Evolutionary conservation across 1,140 invertebrate genomes (phyloP).

Genomic region (Temnothorax curvispinosus): DNA sequence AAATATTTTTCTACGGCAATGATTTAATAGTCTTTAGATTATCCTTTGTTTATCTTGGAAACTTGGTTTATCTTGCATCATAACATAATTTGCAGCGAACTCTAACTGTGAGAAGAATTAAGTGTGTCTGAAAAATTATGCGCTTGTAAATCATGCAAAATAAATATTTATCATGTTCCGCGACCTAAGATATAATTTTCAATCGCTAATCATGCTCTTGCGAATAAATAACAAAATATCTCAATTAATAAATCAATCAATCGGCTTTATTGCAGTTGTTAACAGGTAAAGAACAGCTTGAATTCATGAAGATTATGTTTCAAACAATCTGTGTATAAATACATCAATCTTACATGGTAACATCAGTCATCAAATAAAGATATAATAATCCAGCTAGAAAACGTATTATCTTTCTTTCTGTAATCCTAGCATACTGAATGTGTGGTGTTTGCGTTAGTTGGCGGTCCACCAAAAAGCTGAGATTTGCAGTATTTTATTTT

Average conservation of each 20-base stretch:
- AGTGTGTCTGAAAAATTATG: too few species aligned
- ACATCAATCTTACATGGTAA: not conserved
- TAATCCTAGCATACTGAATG: slow-evolving; percentile 36
- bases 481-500: slow-evolving; percentile 66
- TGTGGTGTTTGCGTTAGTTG: slow-evolving; percentile 37
- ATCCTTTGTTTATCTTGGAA: too few species aligned
- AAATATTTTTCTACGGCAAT: not conserved
- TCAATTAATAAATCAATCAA: not conserved
- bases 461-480: slow-evolving; percentile 43
- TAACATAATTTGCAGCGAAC: too few species aligned
- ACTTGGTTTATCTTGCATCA: too few species aligned
- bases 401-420: not conserved
- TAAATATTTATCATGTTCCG: too few species aligned
- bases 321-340: not conserved
- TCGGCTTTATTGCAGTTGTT: not conserved
- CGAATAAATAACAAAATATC: too few species aligned
- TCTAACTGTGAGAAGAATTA: too few species aligned
- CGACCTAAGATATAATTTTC: too few species aligned
- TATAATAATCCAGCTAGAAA: slow-evolving; percentile 23
- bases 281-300: not conserved
- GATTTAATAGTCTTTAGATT: too few species aligned
- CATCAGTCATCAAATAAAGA: slow-evolving; percentile 27
- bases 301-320: not conserved
- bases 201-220: too few species aligned
- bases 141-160: too few species aligned